phyloP scores from a whole-genome alignment of 2,888 invertebrate species.

The Sicus ferrugineus region DNA sequence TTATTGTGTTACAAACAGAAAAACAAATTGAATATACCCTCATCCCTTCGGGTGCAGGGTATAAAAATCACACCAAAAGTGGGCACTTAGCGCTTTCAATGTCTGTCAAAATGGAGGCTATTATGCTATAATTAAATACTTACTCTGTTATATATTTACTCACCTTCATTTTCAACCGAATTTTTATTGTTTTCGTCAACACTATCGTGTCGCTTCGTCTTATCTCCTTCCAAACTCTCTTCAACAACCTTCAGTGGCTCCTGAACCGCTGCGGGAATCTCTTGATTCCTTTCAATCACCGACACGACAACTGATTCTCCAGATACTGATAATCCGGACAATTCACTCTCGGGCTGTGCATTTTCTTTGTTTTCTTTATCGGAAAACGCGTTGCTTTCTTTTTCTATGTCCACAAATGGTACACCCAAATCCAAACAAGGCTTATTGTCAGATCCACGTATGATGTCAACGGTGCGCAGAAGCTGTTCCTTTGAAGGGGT shows the following conservation, averaged over 20 bases:
- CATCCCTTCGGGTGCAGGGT: too few species aligned
- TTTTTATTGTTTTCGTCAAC: too few species aligned
- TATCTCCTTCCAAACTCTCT: too few species aligned
- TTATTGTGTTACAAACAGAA: too few species aligned
- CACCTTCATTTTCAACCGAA: too few species aligned
- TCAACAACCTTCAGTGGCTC: conserved; percentile 31
- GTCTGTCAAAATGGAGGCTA: too few species aligned
- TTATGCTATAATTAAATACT: too few species aligned
- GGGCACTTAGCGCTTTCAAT: too few species aligned
- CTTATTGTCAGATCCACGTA: conserved; percentile 42
- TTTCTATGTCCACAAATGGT: conserved; percentile 41
- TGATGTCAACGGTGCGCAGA: conserved; percentile 44
- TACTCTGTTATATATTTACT: too few species aligned
- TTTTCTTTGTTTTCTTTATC: conserved; percentile 52
- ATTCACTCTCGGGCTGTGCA: conserved; percentile 43
- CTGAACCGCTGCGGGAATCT: conserved; percentile 41
- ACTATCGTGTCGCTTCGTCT: too few species aligned
- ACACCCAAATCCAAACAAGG: conserved; percentile 39
- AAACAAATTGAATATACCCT: too few species aligned
- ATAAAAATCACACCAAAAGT: too few species aligned
- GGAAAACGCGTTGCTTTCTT: conserved; percentile 30
- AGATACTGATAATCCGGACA: conserved; percentile 44
- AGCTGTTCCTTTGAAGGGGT: conserved; percentile 54
- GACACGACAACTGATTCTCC: conserved; percentile 45
- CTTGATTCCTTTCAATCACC: conserved; percentile 48